Evolutionary conservation across 2,888 invertebrate species (phyloP), one percentile per base, ranked within the genome.

Genomic region (Phorcus lineatus): DNA sequence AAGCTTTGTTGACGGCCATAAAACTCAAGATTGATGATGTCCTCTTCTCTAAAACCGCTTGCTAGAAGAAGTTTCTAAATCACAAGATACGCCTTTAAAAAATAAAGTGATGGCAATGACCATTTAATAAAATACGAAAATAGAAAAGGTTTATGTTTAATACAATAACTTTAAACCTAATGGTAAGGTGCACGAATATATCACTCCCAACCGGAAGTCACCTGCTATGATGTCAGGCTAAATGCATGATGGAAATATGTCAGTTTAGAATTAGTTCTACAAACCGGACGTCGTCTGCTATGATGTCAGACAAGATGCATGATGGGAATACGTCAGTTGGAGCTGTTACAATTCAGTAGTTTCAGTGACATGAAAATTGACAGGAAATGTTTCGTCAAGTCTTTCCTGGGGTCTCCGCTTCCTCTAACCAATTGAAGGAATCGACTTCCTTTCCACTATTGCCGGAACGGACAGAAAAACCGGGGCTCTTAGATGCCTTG

Each of bases 361-460:
- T 40, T 70, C 28, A 40, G 40, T 70, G 70, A 70, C 70, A 70
- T n/a, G 40, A 36, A 70, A 70, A 36, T 70, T 70, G 70, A 19
- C 70, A 70, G 70, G 70, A 70, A 70, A 70, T 70, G 70, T 70
- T 19, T 36, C 40, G 70, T 36, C 70, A 70, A 31, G 19, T 31
- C 19, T 31, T 70, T 70, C 70, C 70, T 31, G 70, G 16, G 28
- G 36, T 70, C 40, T 17, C 40, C n/a, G 19, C 19, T 31, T 36
- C 70, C 19, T 17, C 70, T 70, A 70, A 70, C 70, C 70, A 70
- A 31, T 40, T 70, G 70, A 19, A 31, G 36, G 40, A 36, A 36
- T 70, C 19, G 36, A 70, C 70, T 70, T 70, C 70, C 70, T 70
- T 70, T 31, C 36, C 16, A 40, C 19, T 70, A 70, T 70, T 70